Evolutionary conservation across 2,113 vertebrate genomes (phyloP), one percentile per base, ranked within the genome.

Genomic region (Protobothrops mucrosquamatus): DNA sequence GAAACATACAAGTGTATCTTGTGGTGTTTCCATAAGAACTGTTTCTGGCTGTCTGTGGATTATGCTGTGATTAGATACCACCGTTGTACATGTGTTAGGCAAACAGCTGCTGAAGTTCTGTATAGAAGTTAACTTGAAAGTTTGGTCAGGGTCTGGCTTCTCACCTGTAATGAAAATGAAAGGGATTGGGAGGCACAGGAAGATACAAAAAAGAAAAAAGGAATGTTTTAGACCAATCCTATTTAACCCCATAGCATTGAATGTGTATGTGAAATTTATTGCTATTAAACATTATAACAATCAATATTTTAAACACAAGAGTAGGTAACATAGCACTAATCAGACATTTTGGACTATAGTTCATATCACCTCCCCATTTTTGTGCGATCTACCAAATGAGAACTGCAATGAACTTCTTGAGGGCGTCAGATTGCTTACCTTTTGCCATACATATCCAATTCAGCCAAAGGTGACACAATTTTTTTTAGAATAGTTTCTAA

Each of bases 101-200:
- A 98, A 97, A 93, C 98, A 98, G 74, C 97, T 98, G 95, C 98
- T 98, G 92, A 98, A 99, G 96, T 98, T 99, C 96, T 99, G 99
- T 92, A 99, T 97, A 90, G 99, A 98, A 52, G 99, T 99, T 97
- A 99, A 97, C 95, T 98, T 99, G 97, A 99, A 99, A 24, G 99
- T 98, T 97, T 99, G 99, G 94, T 99, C 99, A 95, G 99, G 99
- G 97, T 99, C 99, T 95, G 99, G 99, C 95, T 99, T 99, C 96
- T 99, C 99, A 97, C 99, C 99, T 99, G 96, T 97, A 39, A 96
- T 9, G 7, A 29, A 95, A 93, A 95, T 7, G 43, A 10, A 92
- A 54, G 1, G 14, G 4, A 4, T 93, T 90, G 88, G 24, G 10
- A 64, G 46, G 48, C 14, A 64, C 26, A 0, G 26, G 4, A 86